Percentiles rank a stretch among this genome's conserved stretches.
phyloP scores from a whole-genome alignment of 2,797 vertebrate species.

The Harpagifer antarcticus region DNA sequence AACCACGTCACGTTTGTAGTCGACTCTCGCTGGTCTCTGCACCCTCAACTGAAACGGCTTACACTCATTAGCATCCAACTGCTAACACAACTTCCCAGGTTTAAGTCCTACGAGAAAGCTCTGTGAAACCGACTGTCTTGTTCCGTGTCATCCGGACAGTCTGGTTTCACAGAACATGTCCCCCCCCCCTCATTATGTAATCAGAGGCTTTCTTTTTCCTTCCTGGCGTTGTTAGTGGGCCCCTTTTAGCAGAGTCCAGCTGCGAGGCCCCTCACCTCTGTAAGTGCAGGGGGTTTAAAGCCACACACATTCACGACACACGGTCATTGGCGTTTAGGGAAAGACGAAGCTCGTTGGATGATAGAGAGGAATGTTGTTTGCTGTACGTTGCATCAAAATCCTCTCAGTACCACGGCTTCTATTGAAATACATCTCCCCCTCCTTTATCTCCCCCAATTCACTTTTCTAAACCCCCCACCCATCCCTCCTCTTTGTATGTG shows the following conservation, averaged over 20 bases:
- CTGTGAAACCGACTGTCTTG: constrained; percentile 9
- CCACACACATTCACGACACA: constrained; percentile 16
- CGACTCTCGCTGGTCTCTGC: constrained; percentile 9
- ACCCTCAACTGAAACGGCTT: constrained; percentile 3
- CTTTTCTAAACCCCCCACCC: constrained; percentile 15
- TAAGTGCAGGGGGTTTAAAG: constrained; percentile 26
- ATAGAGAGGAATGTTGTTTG: not conserved
- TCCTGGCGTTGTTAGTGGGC: not conserved
- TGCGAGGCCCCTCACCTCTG: constrained; percentile 6
- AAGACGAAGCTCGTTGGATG: not conserved
- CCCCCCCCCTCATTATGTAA: not conserved
- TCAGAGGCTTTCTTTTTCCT: constrained; percentile 4
- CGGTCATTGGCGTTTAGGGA: not conserved
- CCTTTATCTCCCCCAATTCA: constrained; percentile 34
- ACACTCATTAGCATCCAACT: not conserved
- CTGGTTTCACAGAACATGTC: constrained; percentile 8
- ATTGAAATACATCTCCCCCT: constrained; percentile 49
- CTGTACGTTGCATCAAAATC: constrained; percentile 7
- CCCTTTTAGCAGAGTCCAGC: not conserved
- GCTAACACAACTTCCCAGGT: not conserved
- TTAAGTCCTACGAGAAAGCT: not conserved
- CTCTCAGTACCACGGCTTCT: constrained; percentile 19
- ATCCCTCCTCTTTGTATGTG: constrained; percentile 45
- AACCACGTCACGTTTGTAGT: not conserved
- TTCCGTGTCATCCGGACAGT: not conserved